Evolutionary conservation across 2,113 vertebrate species (phyloP), one percentile per base, ranked within the genome.

Genomic region (Leptodactylus fuscus): DNA sequence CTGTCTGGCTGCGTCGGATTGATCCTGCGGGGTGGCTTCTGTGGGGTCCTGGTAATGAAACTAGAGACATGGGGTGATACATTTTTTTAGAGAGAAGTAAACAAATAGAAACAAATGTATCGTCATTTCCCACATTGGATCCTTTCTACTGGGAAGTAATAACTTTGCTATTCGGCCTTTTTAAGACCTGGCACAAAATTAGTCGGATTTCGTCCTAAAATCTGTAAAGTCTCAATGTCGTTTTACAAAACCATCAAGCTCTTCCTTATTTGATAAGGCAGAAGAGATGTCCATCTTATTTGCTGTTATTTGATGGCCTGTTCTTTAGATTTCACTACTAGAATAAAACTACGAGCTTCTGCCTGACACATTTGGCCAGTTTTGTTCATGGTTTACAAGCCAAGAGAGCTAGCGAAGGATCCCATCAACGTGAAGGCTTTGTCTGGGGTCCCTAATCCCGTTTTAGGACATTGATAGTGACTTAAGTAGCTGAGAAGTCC

Each of bases 21-120:
- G 95, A 95, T 95, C 95, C 95, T 92, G 92, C 95, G 92, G 93
- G 91, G 92, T 93, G 94, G 92, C 94, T 95, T 96, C 95, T 93
- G 87, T 94, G 95, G 96, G 95, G 95, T 94, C 95, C 93, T 93
- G 91, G 88, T 95, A 95, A 97, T 96, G 94, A 96, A 96, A 95
- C 92, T 91, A 94, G 92, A 94, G 90, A 92, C 94, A 58, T 92
- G 91, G 90, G 92, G 94, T 92, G 90, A 94, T 89, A 90, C 87
- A 89, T 92, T 86, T 51, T 51, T 67, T n/a, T n/a, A n/a, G 2
- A 91, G 92, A 92, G 91, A 91, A 90, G 93, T 94, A 92, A 94
- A 95, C 91, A 94, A 89, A 85, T 80, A 41, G 24, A 83, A 88
- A 91, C 93, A 89, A 87, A 90, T 90, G 89, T 88, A 91, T n/a